Evolutionary conservation across 2,113 vertebrate species (phyloP), one percentile per base, ranked within the genome.

Genomic region (Nesoenas mayeri): DNA sequence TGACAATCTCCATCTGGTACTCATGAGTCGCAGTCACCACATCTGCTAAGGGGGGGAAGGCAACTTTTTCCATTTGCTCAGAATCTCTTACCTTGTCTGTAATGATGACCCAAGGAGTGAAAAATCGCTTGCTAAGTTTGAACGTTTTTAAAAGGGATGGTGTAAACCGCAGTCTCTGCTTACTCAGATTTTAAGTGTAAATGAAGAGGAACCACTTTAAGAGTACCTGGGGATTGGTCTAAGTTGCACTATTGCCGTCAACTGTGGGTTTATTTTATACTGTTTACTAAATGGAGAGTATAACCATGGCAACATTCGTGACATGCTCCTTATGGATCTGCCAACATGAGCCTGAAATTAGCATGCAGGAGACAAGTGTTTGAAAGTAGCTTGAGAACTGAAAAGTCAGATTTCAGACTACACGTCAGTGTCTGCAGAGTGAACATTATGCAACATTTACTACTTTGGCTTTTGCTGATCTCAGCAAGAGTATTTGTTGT

Each of bases 261-360:
- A 69, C 40, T 50, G 28, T 85, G 56, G n/a, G 40, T 84, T 77
- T 70, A 47, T 82, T 78, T 66, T n/a, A 51, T 53, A 34, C 53
- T 88, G 73, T 87, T 95, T 80, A 88, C 57, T 78, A 95, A 95
- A 91, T 87, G 90, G 65, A 89, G 66, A 94, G 70, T 88, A 79
- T 90, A 91, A 88, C 83, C 70, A 71, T 79, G 29, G 84, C 32
- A 89, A 91, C 71, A 15, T 74, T 77, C 24, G 57, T 91, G 47
- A 64, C 62, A 28, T 10, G 6, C 12, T 74, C 32, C 44, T 8
- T 40, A 36, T 70, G 66, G 62, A 74, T 77, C 69, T 96, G 66
- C 74, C 54, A 80, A 38, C 18, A 14, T 0, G 5, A 25, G 38
- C 73, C 16, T 75, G 73, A 72, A 93, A 79, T 72, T 83, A 84